Evolutionary conservation across 2,797 vertebrate genomes (phyloP).

Genomic region (Gephyroberyx darwinii): DNA sequence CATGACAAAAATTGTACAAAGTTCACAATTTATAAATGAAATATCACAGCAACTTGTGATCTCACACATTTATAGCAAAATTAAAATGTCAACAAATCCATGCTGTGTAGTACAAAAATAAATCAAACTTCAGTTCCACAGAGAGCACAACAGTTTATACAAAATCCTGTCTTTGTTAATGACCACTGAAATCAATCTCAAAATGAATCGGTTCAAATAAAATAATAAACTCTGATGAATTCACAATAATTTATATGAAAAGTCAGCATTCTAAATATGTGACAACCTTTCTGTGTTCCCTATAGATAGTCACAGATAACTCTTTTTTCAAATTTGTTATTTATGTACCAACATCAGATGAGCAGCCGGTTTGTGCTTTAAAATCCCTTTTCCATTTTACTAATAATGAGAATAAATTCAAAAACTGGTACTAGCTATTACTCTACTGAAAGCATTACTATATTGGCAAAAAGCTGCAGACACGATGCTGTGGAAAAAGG

Average conservation of each 20-base stretch:
- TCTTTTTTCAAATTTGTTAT: constrained; percentile 89
- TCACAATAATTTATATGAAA: constrained; percentile 99
- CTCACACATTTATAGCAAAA: constrained; percentile 99
- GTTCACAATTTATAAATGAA: constrained; percentile 99
- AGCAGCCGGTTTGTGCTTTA: constrained; percentile 99
- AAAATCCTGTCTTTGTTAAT: constrained; percentile 99
- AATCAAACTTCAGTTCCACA: constrained; percentile 99
- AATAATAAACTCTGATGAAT: constrained; percentile 96
- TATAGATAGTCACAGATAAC: constrained; percentile 96
- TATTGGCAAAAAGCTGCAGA: constrained; percentile 99
- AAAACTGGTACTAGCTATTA: constrained; percentile 97
- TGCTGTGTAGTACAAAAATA: constrained; percentile 99
- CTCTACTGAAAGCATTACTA: constrained; percentile 98
- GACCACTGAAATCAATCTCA: constrained; percentile 96
- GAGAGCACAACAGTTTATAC: constrained; percentile 99
- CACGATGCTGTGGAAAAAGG: constrained; percentile 93
- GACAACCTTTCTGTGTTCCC: constrained; percentile 92
- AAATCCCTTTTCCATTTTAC: constrained; percentile 95
- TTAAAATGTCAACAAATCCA: constrained; percentile 99
- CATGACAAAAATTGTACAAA: constrained; percentile 99
- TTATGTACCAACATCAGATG: constrained; percentile 94
- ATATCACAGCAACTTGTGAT: constrained; percentile 99
- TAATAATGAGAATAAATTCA: constrained; percentile 94
- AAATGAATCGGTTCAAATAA: constrained; percentile 97
- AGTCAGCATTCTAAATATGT: constrained; percentile 97